Evolutionary conservation across 35 echinoderm and acorn worm genomes (phyloP), one percentile per base, ranked within the genome.

Genomic region (Lytechinus variegatus): DNA sequence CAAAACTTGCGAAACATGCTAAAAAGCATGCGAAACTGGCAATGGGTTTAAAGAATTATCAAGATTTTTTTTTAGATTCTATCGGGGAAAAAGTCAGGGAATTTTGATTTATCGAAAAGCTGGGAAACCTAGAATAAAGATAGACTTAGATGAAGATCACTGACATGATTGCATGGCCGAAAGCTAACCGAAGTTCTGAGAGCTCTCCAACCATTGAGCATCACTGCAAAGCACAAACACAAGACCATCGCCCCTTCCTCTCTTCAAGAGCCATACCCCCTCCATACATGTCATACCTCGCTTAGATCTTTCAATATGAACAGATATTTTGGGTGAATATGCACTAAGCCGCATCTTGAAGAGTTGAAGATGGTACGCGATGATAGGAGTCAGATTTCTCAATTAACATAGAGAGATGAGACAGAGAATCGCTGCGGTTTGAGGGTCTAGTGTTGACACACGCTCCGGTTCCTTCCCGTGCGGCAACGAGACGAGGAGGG

Each of bases 361-460:
- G 66, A 79, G 66, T 24, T 79, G 66, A 24, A 79, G 12, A 79
- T 24, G 66, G 66, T 79, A 79, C 66, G 19, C 12, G 66, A 24
- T 79, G 66, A 79, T 79, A 79, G 66, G 66, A 79, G 66, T 79
- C 66, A 79, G 66, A 79, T 79, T 79, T 79, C 66, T 79, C 66
- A 16, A 79, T 79, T 79, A 79, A 79, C 66, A 79, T 79, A 79
- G 66, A n/a, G 66, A 79, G 66, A 79, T 79, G 66, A 79, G 66
- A 19, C 21, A 24, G 66, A 79, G 21, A 24, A 79, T 79, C 12
- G n/a, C 66, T 16, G 19, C 66, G 66, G 66, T 79, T 79, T 16
- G 21, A 79, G 66, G 66, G 66, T 79, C 66, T 79, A 16, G 66
- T 79, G 66, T 79, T 79, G 66, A 79, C 66, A 79, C 16, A n/a